Evolutionary conservation across 1,140 invertebrate species (phyloP), one percentile per base, ranked within the genome.

Genomic region (Branchinecta lynchi): DNA sequence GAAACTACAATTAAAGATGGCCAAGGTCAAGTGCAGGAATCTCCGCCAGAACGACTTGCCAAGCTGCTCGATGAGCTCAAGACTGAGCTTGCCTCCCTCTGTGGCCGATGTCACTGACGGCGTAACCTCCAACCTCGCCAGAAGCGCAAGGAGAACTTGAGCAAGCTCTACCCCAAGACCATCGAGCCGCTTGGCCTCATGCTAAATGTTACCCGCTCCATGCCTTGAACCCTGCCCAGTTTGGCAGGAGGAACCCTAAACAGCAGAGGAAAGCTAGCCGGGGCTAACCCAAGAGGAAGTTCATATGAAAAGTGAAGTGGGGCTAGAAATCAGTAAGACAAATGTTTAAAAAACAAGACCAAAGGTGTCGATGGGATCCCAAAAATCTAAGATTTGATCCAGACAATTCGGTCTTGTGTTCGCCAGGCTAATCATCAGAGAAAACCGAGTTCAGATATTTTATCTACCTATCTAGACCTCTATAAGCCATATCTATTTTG

Each of bases 91-190:
- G 90, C 90, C 46, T 89, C 85, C 75, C 82, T 98, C 66, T 82
- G 93, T 98, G 44, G 89, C 95, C 8, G 98, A 97, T 82, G 95
- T 98, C 7, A 98, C 96, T 68, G 95, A 94, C 71, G 95, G 96
- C 77, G 91, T 93, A 72, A 92, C 95, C 51, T 96, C 94, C 6
- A 98, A 98, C 78, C 82, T 98, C 7, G 95, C 93, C 5, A 98
- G 79, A 97, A 96, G 76, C 94, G 96, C 80, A 98, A 98, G 82
- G 92, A 96, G 73, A 98, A 98, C 78, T 82, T 99, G 73, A 84
- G 92, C 66, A 91, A 95, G 76, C 88, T 96, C 71, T 98, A 96
- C 80, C 93, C 92, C 76, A 96, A 96, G 81, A 94, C 95, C 78
- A 95, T 89, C 83, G 94, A 93, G 84, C 96, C 96, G 71, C 82